These are phyloP conservation scores for Phortica variegata DNA, from an alignment of 1,140 invertebrate species.

Conservation along the genomic window DNA sequence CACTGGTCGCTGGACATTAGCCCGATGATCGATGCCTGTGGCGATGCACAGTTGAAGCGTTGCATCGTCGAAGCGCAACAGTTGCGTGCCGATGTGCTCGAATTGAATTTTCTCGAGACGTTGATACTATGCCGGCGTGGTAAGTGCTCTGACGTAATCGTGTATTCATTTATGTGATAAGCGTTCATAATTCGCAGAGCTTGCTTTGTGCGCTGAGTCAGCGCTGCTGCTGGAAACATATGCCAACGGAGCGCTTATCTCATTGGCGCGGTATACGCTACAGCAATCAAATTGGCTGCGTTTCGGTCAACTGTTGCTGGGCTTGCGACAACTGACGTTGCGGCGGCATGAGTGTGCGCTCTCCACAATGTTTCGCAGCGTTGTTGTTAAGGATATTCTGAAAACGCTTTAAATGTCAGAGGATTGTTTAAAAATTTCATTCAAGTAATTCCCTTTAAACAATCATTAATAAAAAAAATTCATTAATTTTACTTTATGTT, in stretches of 20 bases:
- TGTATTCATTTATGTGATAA: not conserved
- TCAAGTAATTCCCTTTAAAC: no score
- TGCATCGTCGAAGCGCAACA: conserved; percentile 50
- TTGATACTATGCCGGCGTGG: conserved; percentile 65
- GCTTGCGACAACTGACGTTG: conserved; percentile 41
- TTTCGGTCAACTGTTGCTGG: conserved; percentile 46
- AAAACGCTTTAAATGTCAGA: conserved; percentile 31
- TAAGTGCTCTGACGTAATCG: conserved; percentile 33
- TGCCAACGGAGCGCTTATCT: conserved; percentile 39
- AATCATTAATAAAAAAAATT: no score
- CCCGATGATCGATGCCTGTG: conserved; percentile 41
- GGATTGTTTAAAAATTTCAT: no score
- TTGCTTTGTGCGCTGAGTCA: conserved; percentile 34
- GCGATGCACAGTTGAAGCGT: conserved; percentile 43
- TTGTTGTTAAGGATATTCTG: conserved; percentile 43
- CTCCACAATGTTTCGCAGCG: conserved; percentile 40
- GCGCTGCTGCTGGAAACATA: conserved; percentile 33
- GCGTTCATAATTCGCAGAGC: conserved; percentile 25
- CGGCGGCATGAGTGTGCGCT: conserved; percentile 39
- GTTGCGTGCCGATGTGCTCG: conserved; percentile 61
- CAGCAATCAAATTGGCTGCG: conserved; percentile 45
- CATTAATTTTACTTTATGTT: no score
- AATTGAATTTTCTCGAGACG: conserved; percentile 66
- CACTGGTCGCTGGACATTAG: conserved; percentile 63
- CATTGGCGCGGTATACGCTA: conserved; percentile 44